Evolutionary conservation across 1,140 invertebrate genomes (phyloP).

Genomic region (Thereuonema tuberculata): DNA sequence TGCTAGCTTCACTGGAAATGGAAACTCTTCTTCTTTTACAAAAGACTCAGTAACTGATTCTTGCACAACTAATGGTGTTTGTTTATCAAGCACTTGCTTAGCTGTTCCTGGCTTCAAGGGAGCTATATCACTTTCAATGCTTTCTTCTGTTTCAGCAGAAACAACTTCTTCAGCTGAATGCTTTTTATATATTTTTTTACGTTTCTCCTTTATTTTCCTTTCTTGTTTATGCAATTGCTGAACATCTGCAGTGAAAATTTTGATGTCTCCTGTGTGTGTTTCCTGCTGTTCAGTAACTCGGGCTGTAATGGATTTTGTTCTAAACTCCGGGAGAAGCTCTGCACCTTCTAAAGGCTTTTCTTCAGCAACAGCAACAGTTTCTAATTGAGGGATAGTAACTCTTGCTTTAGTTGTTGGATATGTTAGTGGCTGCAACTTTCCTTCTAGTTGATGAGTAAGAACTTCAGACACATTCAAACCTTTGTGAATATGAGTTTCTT

Average conservation of each 20-base stretch:
- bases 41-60: not conserved
- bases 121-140: too few species aligned
- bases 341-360: conserved; percentile 5
- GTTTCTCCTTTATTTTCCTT: too few species aligned
- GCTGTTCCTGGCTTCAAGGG: too few species aligned
- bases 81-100: not conserved
- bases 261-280: too few species aligned
- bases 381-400: conserved; percentile 3
- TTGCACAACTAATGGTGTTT: not conserved
- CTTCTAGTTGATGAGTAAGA: conserved; percentile 15
- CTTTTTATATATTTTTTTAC: too few species aligned
- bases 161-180: too few species aligned
- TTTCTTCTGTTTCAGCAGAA: too few species aligned
- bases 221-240: too few species aligned
- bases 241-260: too few species aligned
- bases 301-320: not conserved
- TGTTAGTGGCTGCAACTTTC: not conserved
- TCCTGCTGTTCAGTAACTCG: not conserved
- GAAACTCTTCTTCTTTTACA: not conserved
- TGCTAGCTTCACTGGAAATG: not conserved
- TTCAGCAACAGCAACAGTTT: conserved; percentile 7
- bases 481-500: not conserved
- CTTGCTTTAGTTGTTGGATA: conserved; percentile 4
- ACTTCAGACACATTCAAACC: conserved; percentile 8
- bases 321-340: not conserved